These are phyloP conservation scores for Cromileptes altivelis DNA, from an alignment of 2,113 vertebrate species.

Conservation along the genomic window DNA sequence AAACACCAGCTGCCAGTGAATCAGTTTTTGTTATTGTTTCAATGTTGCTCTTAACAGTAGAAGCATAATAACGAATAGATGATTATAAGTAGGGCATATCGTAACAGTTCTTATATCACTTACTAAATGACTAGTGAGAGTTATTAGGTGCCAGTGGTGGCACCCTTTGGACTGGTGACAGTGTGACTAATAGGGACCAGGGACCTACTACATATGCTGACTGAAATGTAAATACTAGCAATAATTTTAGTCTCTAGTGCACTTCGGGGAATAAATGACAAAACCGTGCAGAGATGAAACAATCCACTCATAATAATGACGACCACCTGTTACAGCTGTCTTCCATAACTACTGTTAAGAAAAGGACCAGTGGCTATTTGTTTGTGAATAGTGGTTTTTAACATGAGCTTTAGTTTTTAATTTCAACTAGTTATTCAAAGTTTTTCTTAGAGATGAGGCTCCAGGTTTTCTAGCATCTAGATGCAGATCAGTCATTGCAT, in stretches of 20 bases:
- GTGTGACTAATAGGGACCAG: conserved; percentile 23
- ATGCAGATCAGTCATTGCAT: background rate
- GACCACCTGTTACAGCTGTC: conserved; percentile 20
- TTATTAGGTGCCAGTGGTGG: background rate
- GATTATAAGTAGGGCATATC: conserved; percentile 1
- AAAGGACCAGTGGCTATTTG: background rate
- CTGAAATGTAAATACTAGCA: conserved; percentile 29
- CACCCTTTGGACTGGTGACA: conserved; percentile 1
- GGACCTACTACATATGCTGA: conserved; percentile 11
- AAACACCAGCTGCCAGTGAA: conserved; percentile 21
- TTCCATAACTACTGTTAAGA: conserved; percentile 11
- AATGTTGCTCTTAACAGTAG: conserved; percentile 7
- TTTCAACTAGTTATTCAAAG: background rate
- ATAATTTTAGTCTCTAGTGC: background rate
- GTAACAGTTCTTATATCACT: conserved; percentile 25
- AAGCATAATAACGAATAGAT: conserved; percentile 1
- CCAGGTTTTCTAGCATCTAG: background rate
- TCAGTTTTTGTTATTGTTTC: conserved; percentile 17
- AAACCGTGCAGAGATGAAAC: conserved; percentile 6
- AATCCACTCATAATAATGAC: conserved; percentile 32
- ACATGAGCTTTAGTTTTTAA: conserved; percentile 10
- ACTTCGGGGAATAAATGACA: conserved; percentile 38
- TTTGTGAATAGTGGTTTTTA: conserved; percentile 1
- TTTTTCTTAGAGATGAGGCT: background rate
- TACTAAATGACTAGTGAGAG: background rate